A percentile compares a stretch with the other conserved stretches of the same genome.
Evolutionary conservation across 2,113 vertebrate genomes (phyloP).

Genomic region (Psittacula cyanocephala): DNA sequence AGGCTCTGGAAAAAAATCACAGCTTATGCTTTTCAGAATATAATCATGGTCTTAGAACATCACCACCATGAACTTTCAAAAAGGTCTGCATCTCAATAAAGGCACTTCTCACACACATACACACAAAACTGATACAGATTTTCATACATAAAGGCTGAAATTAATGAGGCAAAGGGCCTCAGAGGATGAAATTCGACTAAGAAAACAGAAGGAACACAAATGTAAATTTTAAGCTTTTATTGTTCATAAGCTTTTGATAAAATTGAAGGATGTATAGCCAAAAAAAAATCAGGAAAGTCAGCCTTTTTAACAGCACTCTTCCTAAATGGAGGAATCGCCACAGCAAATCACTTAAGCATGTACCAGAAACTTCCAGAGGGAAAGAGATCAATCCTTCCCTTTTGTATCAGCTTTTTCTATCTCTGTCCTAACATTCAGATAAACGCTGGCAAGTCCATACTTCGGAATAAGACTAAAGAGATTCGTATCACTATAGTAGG

Average conservation of each 20-base stretch:
- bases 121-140: not conserved
- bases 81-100: not conserved
- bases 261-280: not conserved
- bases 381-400: not conserved
- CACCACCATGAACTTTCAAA: not conserved
- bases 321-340: not conserved
- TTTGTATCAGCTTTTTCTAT: not conserved
- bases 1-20: conserved; percentile 80
- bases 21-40: not conserved
- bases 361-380: not conserved
- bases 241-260: not conserved
- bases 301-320: not conserved
- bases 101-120: not conserved
- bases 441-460: not conserved
- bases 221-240: not conserved
- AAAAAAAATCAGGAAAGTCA: not conserved
- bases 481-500: not conserved
- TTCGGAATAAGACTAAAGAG: not conserved
- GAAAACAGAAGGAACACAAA: not conserved
- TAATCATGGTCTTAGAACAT: not conserved
- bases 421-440: not conserved
- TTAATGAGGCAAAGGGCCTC: not conserved
- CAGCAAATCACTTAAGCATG: not conserved
- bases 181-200: not conserved
- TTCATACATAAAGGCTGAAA: not conserved